Conservation (phyloP, 1,140 invertebrate species). For the Drosophila neocordata region DNA sequence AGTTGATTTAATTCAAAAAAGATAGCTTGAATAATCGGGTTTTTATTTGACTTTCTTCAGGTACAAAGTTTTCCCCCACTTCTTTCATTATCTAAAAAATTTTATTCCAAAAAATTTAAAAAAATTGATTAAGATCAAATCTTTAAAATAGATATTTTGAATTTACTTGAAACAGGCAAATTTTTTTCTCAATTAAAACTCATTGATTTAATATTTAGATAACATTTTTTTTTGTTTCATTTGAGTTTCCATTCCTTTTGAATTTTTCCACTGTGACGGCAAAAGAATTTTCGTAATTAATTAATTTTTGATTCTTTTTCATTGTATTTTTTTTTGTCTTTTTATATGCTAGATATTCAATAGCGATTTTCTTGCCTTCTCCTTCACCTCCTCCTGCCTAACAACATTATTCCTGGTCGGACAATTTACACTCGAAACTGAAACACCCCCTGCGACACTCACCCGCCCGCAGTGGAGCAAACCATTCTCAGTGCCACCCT, state of each 20-base stretch:
- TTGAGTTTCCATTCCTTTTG: slow-evolving; percentile 26
- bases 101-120: too few relatives aligned
- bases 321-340: slow-evolving; percentile 28
- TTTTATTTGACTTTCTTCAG: too few relatives aligned
- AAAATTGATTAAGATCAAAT: too few relatives aligned
- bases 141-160: too few relatives aligned
- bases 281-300: slow-evolving; percentile 49
- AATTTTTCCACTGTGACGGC: slow-evolving; percentile 1
- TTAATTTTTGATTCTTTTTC: slow-evolving; percentile 46
- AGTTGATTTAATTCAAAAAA: too few relatives aligned
- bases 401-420: slow-evolving; percentile 2
- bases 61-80: too few relatives aligned
- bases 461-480: too few relatives aligned
- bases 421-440: slow-evolving; percentile 43
- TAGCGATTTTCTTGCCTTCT: slow-evolving; percentile 16
- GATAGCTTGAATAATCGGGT: too few relatives aligned
- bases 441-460: neutral
- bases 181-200: too few relatives aligned
- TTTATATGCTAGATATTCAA: slow-evolving; percentile 31
- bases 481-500: neutral
- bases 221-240: slow-evolving; percentile 23
- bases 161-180: too few relatives aligned
- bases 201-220: neutral
- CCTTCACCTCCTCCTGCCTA: too few relatives aligned
- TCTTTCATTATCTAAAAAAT: too few relatives aligned